Evolutionary conservation across 2,888 invertebrate genomes (phyloP).

Genomic region (Minunthozetes semirufus): DNA sequence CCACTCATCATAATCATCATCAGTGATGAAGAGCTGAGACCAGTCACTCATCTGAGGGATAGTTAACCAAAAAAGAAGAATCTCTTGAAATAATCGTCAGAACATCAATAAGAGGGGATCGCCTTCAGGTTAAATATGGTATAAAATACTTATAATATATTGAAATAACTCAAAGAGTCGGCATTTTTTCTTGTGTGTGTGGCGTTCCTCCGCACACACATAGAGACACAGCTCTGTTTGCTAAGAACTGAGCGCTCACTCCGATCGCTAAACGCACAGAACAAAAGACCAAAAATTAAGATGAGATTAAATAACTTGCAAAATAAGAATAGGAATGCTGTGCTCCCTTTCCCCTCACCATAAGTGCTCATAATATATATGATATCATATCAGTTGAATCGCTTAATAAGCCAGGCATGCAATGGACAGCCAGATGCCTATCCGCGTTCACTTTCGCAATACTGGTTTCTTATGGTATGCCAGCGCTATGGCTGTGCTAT

Average conservation of each 20-base stretch:
- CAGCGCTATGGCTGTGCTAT: too few relatives aligned
- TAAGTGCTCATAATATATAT: not conserved
- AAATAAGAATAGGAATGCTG: too few relatives aligned
- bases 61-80: not conserved
- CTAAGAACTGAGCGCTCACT: too few relatives aligned
- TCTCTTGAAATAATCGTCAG: not conserved
- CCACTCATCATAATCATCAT: not conserved
- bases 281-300: too few relatives aligned
- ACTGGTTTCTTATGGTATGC: too few relatives aligned
- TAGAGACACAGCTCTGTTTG: too few relatives aligned
- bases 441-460: not conserved
- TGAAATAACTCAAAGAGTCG: not conserved
- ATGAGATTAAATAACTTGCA: too few relatives aligned
- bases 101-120: not conserved
- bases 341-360: not conserved
- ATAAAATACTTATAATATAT: conserved; percentile 6
- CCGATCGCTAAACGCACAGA: too few relatives aligned
- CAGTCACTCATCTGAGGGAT: not conserved
- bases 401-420: conserved; percentile 14
- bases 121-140: conserved; percentile 11
- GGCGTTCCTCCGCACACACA: too few relatives aligned
- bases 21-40: not conserved
- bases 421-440: not conserved
- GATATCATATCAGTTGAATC: conserved; percentile 17
- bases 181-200: not conserved